Base-by-base conservation (phyloP, 2,113 vertebrate genomes). In the Patagioenas fasciata region DNA sequence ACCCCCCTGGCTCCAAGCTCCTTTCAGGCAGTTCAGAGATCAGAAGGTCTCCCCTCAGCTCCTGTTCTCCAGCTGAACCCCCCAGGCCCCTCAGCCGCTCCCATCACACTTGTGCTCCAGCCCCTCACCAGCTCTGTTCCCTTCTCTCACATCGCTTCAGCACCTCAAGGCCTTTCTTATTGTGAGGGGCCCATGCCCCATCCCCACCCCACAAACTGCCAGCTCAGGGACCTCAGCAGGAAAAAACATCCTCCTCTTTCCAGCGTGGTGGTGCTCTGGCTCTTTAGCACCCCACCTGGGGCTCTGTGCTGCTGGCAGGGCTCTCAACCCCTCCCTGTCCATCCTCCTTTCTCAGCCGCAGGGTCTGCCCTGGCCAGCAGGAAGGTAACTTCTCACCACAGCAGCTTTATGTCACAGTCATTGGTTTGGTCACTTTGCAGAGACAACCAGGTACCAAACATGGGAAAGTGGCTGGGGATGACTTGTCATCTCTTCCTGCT, bases 381-480 rank as follows among this genome's bases (percentile, higher is more conserved):
- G 44, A 89, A 77, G 21, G 57, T 28, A 40, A 13, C 44, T 69
- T 56, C 29, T 42, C 15, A 28, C n/a, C 2, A 4, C 24, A 21
- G 47, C 9, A n/a, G 17, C 47, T 62, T 70, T 66, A 57, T 15
- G 24, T 38, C 11, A 1, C 8, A 5, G 34, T 32, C 4, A 0
- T 36, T 6, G 34, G 10, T 51, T 85, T 1, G 1, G 18, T 31
- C 36, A 23, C n/a, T 11, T 73, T 15, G 13, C 18, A 67, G 70
- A 32, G 40, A 13, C 14, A 32, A 5, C 4, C 20, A 38, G 44
- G 13, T 50, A 9, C 6, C 7, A 32, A 28, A 21, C 3, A 1
- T 10, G 15, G 31, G 60, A 9, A 25, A 61, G 32, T 24, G 31
- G 7, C 72, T 65, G 54, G 82, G 50, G 42, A 57, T 11, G 20